Conservation (phyloP, 2,888 invertebrate species). For the Mesorhabditis belari region DNA sequence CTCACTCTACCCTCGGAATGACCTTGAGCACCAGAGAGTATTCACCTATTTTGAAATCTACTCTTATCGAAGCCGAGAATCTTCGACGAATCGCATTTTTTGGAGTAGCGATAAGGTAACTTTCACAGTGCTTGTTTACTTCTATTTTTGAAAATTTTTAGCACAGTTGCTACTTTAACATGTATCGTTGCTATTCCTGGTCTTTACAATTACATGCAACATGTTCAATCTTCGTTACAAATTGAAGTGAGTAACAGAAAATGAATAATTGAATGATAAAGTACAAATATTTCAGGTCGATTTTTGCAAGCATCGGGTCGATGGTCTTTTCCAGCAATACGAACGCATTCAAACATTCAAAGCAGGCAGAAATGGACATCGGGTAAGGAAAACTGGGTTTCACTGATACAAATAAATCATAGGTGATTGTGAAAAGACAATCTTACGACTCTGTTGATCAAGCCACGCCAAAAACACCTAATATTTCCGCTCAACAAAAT, state of each 20-base stretch:
- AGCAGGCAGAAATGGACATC: not conserved
- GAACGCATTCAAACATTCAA: not conserved
- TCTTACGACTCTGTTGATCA: not conserved
- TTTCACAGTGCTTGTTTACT: not conserved
- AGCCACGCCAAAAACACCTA: not conserved
- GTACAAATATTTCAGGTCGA: not conserved
- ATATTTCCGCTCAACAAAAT: not conserved
- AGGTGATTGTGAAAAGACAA: not conserved
- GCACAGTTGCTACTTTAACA: not conserved
- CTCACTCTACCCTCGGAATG: too few species aligned
- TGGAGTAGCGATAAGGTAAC: not conserved
- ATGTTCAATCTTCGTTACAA: not conserved
- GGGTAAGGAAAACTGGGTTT: not conserved
- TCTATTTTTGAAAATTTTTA: not conserved
- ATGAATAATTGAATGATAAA: too few species aligned
- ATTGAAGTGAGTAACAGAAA: not conserved
- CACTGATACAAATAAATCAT: not conserved
- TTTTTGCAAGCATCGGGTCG: not conserved
- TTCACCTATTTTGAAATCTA: too few species aligned
- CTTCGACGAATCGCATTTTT: not conserved
- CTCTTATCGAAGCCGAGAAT: not conserved
- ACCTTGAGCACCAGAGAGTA: too few species aligned
- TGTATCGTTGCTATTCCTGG: not conserved
- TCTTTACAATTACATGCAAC: not conserved
- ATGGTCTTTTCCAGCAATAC: not conserved